Conservation (phyloP, 2,113 vertebrate species). For the Calidris pygmaea region DNA sequence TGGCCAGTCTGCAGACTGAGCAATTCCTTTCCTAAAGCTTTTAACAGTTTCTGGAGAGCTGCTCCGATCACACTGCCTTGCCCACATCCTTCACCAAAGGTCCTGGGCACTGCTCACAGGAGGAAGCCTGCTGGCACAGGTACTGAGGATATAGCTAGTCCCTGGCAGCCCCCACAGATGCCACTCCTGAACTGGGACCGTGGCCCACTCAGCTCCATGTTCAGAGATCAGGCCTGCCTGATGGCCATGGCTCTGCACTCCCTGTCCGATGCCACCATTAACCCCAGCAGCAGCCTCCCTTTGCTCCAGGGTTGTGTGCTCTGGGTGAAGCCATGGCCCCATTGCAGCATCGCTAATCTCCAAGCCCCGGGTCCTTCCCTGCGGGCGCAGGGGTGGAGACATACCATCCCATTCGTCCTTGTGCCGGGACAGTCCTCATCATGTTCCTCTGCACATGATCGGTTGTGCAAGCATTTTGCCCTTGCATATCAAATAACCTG, state of each 20-base stretch:
- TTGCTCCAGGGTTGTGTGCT: not conserved
- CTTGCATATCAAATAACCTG: conserved; percentile 46
- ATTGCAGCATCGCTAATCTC: not conserved
- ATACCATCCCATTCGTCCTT: not conserved
- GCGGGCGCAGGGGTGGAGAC: accelerated
- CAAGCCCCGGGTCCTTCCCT: not conserved
- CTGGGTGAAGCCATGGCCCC: not conserved
- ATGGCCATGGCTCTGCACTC: not conserved
- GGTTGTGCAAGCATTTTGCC: not conserved
- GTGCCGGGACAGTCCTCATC: not conserved
- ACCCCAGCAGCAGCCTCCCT: not conserved
- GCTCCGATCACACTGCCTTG: not conserved
- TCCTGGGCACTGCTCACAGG: accelerated
- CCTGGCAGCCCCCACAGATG: not conserved
- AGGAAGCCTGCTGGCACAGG: not conserved
- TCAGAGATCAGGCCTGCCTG: not conserved
- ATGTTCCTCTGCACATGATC: not conserved
- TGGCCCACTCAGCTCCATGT: not conserved
- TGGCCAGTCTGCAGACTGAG: not conserved
- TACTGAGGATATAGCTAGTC: not conserved
- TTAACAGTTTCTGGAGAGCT: not conserved
- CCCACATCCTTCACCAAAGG: not conserved
- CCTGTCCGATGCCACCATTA: not conserved
- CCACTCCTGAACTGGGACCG: not conserved
- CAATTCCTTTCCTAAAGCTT: not conserved